Evolutionary conservation across 2,797 vertebrate species (phyloP).

Genomic region (Sylvilagus floridanus): DNA sequence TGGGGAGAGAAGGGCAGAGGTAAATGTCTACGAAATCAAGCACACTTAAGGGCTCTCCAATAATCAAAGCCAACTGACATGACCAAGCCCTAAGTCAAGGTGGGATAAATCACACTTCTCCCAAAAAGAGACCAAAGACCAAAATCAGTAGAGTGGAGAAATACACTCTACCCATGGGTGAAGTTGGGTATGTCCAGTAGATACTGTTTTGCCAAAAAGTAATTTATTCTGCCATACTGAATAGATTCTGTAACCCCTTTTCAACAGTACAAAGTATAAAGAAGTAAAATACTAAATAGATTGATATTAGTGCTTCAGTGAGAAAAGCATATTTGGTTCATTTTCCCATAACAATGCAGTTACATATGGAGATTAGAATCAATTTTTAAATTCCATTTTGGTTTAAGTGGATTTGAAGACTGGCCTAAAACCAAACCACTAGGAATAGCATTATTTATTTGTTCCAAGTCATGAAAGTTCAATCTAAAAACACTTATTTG

Average conservation of each 20-base stretch:
- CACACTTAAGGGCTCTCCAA: background rate
- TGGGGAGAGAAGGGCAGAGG: accelerated
- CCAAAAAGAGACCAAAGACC: background rate
- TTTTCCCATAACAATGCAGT: slow-evolving; percentile 76
- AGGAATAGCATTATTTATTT: slow-evolving; percentile 71
- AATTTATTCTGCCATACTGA: background rate
- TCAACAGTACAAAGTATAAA: slow-evolving; percentile 33
- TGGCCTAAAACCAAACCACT: slow-evolving; percentile 77
- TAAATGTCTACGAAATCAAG: background rate
- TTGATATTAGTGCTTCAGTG: slow-evolving; percentile 30
- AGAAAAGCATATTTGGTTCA: slow-evolving; percentile 66
- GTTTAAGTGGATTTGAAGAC: slow-evolving; percentile 77
- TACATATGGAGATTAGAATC: slow-evolving; percentile 78
- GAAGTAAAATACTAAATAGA: slow-evolving; percentile 12
- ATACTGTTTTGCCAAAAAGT: slow-evolving; percentile 10
- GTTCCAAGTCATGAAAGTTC: slow-evolving; percentile 72
- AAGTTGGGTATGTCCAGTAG: accelerated
- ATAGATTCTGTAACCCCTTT: background rate
- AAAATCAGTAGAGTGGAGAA: background rate
- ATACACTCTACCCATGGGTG: background rate
- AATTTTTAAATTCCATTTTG: slow-evolving; percentile 77
- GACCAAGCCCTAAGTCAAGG: background rate
- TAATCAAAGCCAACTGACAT: background rate
- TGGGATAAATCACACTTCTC: background rate
- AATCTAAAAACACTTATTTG: slow-evolving; percentile 50